phyloP scores from a whole-genome alignment of 2,888 invertebrate species.

The Drosophila putrida region DNA sequence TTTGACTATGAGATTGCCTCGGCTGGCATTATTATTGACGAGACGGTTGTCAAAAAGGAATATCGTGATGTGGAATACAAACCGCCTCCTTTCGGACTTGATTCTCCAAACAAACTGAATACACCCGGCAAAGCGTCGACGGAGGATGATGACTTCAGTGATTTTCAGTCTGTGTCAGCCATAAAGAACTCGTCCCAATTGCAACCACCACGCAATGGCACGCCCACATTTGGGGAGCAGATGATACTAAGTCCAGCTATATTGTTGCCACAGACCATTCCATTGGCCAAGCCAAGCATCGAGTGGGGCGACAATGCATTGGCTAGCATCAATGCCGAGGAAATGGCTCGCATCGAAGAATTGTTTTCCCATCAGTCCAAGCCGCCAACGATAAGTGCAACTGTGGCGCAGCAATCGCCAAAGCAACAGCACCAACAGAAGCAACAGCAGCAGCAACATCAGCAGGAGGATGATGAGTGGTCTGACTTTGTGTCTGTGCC shows the following conservation, averaged over 20 bases:
- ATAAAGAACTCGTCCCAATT: slow-evolving; percentile 33
- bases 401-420: slow-evolving; percentile 66
- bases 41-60: slow-evolving; percentile 85
- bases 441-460: slow-evolving; percentile 23
- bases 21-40: slow-evolving; percentile 85
- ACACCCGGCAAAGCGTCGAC: slow-evolving; percentile 13
- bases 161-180: slow-evolving; percentile 85
- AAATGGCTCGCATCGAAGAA: slow-evolving; percentile 84
- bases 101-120: slow-evolving; percentile 56
- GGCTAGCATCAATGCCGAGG: slow-evolving; percentile 85
- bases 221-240: slow-evolving; percentile 72
- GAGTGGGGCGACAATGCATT: slow-evolving; percentile 86
- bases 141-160: slow-evolving; percentile 86
- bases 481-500: slow-evolving; percentile 86
- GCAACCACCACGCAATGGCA: slow-evolving; percentile 64
- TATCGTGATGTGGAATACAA: slow-evolving; percentile 85
- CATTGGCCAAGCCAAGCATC: slow-evolving; percentile 84
- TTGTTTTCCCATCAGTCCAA: slow-evolving; percentile 81
- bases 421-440: slow-evolving; percentile 36
- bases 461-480: slow-evolving; percentile 86
- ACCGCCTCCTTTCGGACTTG: slow-evolving; percentile 77
- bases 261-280: slow-evolving; percentile 82
- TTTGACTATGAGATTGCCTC: slow-evolving; percentile 85
- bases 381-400: slow-evolving; percentile 79
- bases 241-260: slow-evolving; percentile 85